These are phyloP conservation scores for Platygyra sinensis DNA, from an alignment of 64 coral and sea anemone species.

Conservation along the genomic window DNA sequence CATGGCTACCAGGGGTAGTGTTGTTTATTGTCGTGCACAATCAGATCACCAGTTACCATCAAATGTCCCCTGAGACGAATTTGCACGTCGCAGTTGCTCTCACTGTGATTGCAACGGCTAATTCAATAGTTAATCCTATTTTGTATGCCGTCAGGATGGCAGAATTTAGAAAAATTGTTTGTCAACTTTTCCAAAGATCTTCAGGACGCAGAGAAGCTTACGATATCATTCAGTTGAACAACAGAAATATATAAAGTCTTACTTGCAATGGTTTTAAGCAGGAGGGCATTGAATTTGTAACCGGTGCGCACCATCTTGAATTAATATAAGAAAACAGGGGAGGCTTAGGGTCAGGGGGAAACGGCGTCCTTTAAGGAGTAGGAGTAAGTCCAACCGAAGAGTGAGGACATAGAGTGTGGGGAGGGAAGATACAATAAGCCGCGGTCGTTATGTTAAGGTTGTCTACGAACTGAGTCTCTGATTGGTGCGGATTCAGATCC, in stretches of 20 bases:
- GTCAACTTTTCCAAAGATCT: background rate
- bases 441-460: too few species aligned
- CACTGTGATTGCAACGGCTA: background rate
- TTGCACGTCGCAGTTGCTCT: background rate
- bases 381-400: too few species aligned
- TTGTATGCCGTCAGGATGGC: background rate
- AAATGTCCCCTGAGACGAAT: background rate
- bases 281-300: too few species aligned
- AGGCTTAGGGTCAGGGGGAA: too few species aligned
- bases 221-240: background rate
- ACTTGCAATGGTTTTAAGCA: too few species aligned
- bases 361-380: too few species aligned
- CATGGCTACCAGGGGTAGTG: background rate
- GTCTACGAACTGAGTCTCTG: too few species aligned
- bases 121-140: constrained; percentile 11
- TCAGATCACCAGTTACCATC: background rate
- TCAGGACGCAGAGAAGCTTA: background rate
- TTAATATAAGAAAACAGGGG: too few species aligned
- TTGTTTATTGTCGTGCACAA: background rate
- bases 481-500: too few species aligned
- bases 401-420: too few species aligned
- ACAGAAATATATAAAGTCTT: background rate
- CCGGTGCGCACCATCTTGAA: too few species aligned
- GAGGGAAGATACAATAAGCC: too few species aligned
- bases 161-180: background rate